These are phyloP conservation scores for Drosophila pseudotalamancana DNA, from an alignment of 2,888 invertebrate species.

Conservation along the genomic window DNA sequence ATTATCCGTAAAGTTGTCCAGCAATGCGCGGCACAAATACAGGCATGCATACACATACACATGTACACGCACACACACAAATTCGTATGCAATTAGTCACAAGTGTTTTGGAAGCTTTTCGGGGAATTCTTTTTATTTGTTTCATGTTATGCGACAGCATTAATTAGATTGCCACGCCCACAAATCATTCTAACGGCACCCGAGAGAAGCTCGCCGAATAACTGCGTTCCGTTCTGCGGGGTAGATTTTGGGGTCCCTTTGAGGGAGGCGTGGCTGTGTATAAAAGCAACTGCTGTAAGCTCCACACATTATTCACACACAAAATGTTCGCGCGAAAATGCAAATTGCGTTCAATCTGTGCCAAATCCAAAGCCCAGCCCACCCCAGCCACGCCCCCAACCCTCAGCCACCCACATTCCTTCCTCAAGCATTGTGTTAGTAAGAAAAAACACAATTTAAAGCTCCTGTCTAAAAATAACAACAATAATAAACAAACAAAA, in stretches of 20 bases:
- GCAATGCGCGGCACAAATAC: background rate
- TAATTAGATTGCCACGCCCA: conserved; percentile 72
- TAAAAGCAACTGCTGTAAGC: conserved; percentile 50
- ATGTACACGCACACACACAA: background rate
- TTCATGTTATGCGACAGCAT: conserved; percentile 59
- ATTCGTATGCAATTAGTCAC: conserved; percentile 34
- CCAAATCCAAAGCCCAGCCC: conserved; percentile 35
- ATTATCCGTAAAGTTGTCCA: background rate
- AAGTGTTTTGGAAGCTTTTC: conserved; percentile 21
- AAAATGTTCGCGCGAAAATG: conserved; percentile 72
- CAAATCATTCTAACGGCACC: conserved; percentile 77
- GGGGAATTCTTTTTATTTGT: conserved; percentile 40
- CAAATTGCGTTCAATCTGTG: conserved; percentile 60
- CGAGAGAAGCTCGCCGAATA: conserved; percentile 49
- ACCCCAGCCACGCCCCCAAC: background rate
- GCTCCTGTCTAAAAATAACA: conserved; percentile 62
- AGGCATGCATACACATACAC: background rate
- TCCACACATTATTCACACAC: conserved; percentile 78
- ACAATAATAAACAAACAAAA: conserved; percentile 47
- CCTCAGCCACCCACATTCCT: background rate
- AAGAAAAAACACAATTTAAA: conserved; percentile 62
- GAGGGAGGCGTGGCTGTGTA: background rate
- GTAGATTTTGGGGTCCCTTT: background rate
- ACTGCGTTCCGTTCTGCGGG: too few species aligned
- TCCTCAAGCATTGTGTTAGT: conserved; percentile 9